Base-by-base conservation (phyloP, 2,797 vertebrate genomes). In the Periophthalmus magnuspinnatus region DNA sequence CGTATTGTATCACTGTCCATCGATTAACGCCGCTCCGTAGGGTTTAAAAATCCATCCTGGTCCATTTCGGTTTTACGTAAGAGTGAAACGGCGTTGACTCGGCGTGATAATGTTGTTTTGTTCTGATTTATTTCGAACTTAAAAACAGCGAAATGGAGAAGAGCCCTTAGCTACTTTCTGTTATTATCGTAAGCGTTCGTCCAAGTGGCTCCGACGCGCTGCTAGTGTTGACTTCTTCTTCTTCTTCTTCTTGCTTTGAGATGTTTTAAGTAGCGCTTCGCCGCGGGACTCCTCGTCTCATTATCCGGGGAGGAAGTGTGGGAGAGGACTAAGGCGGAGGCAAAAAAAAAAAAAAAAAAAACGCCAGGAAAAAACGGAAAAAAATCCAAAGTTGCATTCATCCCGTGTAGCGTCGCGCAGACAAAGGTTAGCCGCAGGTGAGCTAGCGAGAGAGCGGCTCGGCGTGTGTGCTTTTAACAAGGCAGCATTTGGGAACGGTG, bases 241-340 rank as follows among this genome's bases (percentile, higher is more conserved):
- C 70, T 78, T 74, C 74, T 28, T 28, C n/a, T n/a, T 72, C 67
- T 48, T 82, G 70, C 78, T 74, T 63, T 14, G 76, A 85, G 77
- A 74, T 69, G 52, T 62, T 87, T 78, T 74, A 76, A 87, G 84
- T 82, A 81, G 74, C 81, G 86, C 86, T 75, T 85, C 78, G 73
- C 80, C 68, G 33, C 47, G 72, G 83, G 54, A 83, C 65, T 81
- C 80, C 47, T 71, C 76, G 72, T 74, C 79, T 87, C 87, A 83
- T 85, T 87, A 82, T 82, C 8, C 79, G 72, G 56, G 86, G 75
- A 82, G 79, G 63, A 71, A 79, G 77, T 58, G 76, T 76, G 68
- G 73, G 69, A 82, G 74, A 70, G 75, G 71, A 59, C 68, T n/a
- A 34, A 36, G 67, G 13, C 56, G 68, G 67, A 72, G 74, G 63